Conservation (phyloP, 2,797 vertebrate genomes). For the Sebastes vulpes region DNA sequence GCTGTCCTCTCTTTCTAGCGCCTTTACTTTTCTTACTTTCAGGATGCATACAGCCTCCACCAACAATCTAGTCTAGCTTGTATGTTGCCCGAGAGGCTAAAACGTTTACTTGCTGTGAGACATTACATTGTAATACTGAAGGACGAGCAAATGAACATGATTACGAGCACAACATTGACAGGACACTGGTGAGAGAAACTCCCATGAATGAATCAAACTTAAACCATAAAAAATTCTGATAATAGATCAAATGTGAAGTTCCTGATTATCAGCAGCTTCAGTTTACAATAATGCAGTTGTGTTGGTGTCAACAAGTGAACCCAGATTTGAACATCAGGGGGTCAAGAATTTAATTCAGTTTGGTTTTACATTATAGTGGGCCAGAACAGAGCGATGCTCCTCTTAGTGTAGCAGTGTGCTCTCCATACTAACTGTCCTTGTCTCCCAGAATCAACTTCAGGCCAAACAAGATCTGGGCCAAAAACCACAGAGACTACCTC, state of each 20-base stretch:
- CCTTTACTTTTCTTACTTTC: neutral
- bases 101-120: neutral
- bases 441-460: neutral
- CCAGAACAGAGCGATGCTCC: neutral
- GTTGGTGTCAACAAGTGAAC: neutral
- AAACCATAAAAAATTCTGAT: neutral
- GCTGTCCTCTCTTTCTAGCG: neutral
- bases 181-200: neutral
- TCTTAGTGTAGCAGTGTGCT: neutral
- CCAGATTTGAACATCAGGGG: neutral
- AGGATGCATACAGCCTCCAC: neutral
- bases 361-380: neutral
- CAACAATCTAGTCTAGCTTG: neutral
- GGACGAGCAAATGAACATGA: neutral
- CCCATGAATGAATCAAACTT: neutral
- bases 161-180: neutral
- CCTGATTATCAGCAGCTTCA: neutral
- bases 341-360: neutral
- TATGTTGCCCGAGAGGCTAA: neutral
- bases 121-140: neutral
- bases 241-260: neutral
- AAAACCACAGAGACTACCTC: accelerated
- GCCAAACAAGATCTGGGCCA: accelerated
- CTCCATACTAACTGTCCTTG: neutral
- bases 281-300: neutral